Conservation (phyloP, 30 jellyfish, hydroid and myxozoan genomes). For the Pelagia noctiluca region DNA sequence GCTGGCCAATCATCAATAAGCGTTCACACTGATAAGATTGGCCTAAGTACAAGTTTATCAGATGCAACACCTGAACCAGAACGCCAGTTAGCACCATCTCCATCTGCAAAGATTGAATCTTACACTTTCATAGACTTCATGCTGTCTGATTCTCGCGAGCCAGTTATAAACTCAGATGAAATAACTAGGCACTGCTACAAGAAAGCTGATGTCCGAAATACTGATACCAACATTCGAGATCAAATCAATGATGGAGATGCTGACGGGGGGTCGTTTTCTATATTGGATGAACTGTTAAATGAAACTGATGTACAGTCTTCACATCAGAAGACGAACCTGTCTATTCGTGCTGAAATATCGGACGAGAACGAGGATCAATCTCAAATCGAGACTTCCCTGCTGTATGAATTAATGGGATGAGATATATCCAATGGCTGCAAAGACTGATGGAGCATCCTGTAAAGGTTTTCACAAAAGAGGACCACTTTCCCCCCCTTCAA, state of each 20-base stretch:
- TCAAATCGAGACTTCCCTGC: conserved; percentile 14
- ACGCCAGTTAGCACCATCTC: not conserved
- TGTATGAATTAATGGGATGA: conserved; percentile 64
- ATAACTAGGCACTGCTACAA: not conserved
- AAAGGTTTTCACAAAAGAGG: no score
- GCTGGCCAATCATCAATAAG: not conserved
- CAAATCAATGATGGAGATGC: no score
- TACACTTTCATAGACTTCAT: not conserved
- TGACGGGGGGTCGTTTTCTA: not conserved
- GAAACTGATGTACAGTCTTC: not conserved
- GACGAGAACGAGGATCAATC: not conserved
- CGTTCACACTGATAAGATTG: not conserved
- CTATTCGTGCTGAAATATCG: not conserved
- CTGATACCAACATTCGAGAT: not conserved
- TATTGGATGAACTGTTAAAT: not conserved
- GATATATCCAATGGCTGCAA: no score
- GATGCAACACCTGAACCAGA: no score
- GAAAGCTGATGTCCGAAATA: not conserved
- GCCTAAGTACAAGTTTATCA: no score
- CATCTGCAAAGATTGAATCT: not conserved
- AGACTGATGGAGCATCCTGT: no score
- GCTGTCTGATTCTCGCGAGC: not conserved
- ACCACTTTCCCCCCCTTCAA: no score
- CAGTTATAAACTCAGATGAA: not conserved
- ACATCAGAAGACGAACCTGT: not conserved